Evolutionary conservation across 2,888 invertebrate species (phyloP).

Genomic region (Laothoe populi): DNA sequence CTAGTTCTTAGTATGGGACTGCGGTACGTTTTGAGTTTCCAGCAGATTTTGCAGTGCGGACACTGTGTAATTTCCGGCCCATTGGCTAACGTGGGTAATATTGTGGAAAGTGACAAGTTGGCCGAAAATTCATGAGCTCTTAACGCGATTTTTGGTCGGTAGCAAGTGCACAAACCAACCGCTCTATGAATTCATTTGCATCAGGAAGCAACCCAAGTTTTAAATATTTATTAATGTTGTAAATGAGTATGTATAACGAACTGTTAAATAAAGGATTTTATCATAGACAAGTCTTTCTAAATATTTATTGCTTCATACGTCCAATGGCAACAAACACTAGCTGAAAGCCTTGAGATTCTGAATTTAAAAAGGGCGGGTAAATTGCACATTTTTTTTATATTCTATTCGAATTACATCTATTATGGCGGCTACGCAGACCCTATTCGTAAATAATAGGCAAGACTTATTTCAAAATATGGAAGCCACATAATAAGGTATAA

Average conservation of each 20-base stretch:
- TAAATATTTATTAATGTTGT: not conserved
- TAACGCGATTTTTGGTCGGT: constrained; percentile 34
- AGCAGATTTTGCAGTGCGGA: constrained; percentile 44
- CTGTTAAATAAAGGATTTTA: not conserved
- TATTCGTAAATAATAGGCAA: too few relatives aligned
- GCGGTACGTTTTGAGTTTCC: constrained; percentile 34
- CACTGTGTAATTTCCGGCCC: constrained; percentile 44
- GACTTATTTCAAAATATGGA: too few relatives aligned
- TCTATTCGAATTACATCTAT: too few relatives aligned
- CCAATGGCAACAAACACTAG: not conserved
- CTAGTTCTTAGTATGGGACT: not conserved
- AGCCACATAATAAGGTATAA: too few relatives aligned
- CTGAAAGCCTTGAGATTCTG: too few relatives aligned
- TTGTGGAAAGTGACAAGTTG: constrained; percentile 42
- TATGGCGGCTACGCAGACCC: too few relatives aligned
- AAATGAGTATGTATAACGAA: not conserved
- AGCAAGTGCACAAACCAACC: constrained; percentile 5
- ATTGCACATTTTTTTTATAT: too few relatives aligned
- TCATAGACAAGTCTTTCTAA: not conserved
- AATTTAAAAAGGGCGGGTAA: too few relatives aligned
- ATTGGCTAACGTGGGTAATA: constrained; percentile 43
- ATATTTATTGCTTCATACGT: not conserved
- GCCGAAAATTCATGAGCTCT: constrained; percentile 40
- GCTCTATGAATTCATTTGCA: constrained; percentile 17
- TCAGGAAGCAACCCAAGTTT: not conserved